Base-by-base conservation (phyloP, 64 coral and sea anemone genomes). In the Actinia equina region DNA sequence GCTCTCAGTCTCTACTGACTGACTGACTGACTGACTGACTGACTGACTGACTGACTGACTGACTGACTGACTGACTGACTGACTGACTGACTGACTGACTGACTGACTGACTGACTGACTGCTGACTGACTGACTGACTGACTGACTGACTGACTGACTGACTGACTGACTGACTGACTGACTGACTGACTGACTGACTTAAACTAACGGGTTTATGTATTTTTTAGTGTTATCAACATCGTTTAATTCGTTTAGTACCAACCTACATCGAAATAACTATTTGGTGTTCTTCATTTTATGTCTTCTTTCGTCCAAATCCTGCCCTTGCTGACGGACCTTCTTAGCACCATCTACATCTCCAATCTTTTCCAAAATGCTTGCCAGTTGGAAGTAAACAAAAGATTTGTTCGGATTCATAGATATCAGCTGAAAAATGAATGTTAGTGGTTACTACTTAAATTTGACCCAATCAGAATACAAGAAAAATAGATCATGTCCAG, bases 291-390 rank as follows among this genome's bases (percentile, higher is more conserved):
- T 57, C 44, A 52, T 82, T 82, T 51, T 2, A 23, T 20, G 45
- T 52, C 20, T 82, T 46, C 22, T 2, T 52, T 51, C 44, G 17
- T 57, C 61, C 43, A 86, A 37, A 6, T 49, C 37, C 19, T 82
- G 44, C 16, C 23, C 54, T 70, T 49, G 77, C 45, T 13, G 56
- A 54, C 54, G 52, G 0, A 58, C 79, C 27, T 41, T 59, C 57
- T 37, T 55, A 42, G 90, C 90, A 42, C 79, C 90, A 42, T 87
- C 23, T 87, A 20, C 61, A 23, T 92, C 64, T 67, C 90, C 90
- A 43, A n/a, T 82, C 6, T 83, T 44, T 23, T 87, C 85, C 76
- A 92, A 74, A 23, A 86, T 59, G 18, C 62, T 70, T 10, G 85
- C 90, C 6, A 92, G 54, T 27, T 83, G 59, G 45, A 82, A 64